Evolutionary conservation across 92 coral and sea anemone genomes (phyloP).

Genomic region (Palythoa grandiflora): DNA sequence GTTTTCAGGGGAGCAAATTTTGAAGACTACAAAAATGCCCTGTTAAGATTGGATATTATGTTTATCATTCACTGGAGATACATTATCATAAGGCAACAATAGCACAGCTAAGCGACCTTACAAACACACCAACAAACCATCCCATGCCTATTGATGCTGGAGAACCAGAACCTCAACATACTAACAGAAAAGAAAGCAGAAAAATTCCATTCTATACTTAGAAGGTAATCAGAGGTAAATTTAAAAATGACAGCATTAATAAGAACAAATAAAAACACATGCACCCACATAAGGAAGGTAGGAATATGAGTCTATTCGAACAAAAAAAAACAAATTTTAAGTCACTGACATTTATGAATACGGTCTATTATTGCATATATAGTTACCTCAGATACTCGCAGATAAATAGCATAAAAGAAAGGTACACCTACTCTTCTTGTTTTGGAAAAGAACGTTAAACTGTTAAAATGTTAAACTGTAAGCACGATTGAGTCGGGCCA

Average conservation of each 20-base stretch:
- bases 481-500: background rate
- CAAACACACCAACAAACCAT: constrained; percentile 21
- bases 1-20: constrained; percentile 13
- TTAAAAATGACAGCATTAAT: background rate
- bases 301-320: too few relatives aligned
- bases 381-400: too few relatives aligned
- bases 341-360: too few relatives aligned
- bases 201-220: constrained; percentile 58
- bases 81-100: background rate
- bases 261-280: background rate
- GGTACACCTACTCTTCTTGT: too few relatives aligned
- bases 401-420: background rate
- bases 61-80: constrained; percentile 52
- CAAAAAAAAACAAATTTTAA: too few relatives aligned
- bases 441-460: too few relatives aligned
- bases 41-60: constrained; percentile 40
- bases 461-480: too few relatives aligned
- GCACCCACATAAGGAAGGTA: too few relatives aligned
- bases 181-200: constrained; percentile 68
- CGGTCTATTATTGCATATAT: too few relatives aligned
- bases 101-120: too few relatives aligned
- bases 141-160: background rate
- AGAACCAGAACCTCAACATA: constrained; percentile 21
- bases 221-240: constrained; percentile 33
- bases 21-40: background rate